Evolutionary conservation across 2,888 invertebrate species (phyloP).

Genomic region (Lottia scabra): DNA sequence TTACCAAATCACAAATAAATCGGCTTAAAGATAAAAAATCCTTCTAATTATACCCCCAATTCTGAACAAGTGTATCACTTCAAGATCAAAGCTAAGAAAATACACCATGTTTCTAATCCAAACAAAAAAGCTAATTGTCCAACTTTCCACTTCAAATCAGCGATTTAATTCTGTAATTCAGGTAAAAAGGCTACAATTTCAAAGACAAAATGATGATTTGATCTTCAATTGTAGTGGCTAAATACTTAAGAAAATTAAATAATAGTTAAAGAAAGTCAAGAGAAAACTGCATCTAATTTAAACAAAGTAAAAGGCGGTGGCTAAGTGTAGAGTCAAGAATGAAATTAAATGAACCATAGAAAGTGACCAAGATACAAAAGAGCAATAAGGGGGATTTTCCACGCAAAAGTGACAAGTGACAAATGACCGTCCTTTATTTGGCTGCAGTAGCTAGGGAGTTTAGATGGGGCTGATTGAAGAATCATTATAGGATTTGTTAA

Average conservation of each 20-base stretch:
- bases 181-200: not conserved
- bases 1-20: not conserved
- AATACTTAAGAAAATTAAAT: conserved; percentile 4
- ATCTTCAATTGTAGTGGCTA: not conserved
- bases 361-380: conserved; percentile 4
- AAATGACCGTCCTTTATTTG: conserved; percentile 2
- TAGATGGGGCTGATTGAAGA: conserved; percentile 1
- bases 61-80: not conserved
- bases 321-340: not conserved
- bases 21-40: not conserved
- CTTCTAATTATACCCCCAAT: not conserved
- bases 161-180: not conserved
- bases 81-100: not conserved
- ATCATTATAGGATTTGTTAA: conserved; percentile 5
- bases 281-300: not conserved
- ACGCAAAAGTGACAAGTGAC: not conserved
- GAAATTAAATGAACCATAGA: not conserved
- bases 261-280: not conserved
- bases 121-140: conserved; percentile 5
- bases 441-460: not conserved
- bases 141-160: not conserved
- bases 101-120: not conserved
- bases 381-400: not conserved
- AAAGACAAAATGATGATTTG: conserved; percentile 1
- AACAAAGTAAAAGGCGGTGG: not conserved